A percentile compares a stretch with the other conserved stretches of the same genome.
Evolutionary conservation across 2,888 invertebrate genomes (phyloP).

Genomic region (Agrypnus murinus): DNA sequence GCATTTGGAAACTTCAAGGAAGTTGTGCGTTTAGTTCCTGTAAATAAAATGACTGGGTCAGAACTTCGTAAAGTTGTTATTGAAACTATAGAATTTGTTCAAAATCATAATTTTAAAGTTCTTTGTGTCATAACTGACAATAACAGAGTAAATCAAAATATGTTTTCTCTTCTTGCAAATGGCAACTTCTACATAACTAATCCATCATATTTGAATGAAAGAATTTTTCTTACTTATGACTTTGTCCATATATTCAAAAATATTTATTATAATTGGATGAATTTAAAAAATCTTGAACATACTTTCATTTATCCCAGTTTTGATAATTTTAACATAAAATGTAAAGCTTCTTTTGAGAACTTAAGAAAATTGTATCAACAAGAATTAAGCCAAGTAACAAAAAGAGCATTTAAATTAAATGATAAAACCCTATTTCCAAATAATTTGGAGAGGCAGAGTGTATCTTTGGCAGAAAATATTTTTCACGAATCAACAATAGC

Average conservation of each 20-base stretch:
- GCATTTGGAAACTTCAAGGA: no score
- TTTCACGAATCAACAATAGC: conserved; percentile 53
- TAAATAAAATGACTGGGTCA: no score
- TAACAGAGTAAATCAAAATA: conserved; percentile 8
- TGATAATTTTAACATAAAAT: conserved; percentile 6
- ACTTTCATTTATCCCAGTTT: conserved; percentile 28
- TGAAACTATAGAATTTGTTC: no score
- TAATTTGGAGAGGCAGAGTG: conserved; percentile 46
- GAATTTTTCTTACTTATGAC: conserved; percentile 1
- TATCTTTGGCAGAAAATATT: conserved; percentile 45
- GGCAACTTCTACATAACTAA: neutral
- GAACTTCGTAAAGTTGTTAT: no score
- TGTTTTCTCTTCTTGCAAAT: neutral
- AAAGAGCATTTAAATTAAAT: conserved; percentile 49
- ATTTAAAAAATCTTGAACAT: neutral
- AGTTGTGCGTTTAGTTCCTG: no score
- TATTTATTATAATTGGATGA: conserved; percentile 22
- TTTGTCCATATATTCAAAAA: conserved; percentile 20
- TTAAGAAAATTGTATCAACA: conserved; percentile 31
- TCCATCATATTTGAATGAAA: neutral
- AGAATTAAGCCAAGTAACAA: conserved; percentile 36
- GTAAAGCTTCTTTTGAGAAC: conserved; percentile 25
- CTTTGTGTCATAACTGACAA: no score
- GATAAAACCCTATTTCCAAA: conserved; percentile 45
- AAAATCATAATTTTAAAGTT: no score